A percentile compares a stretch with the other conserved stretches of the same genome.
These are phyloP conservation scores for Drosophila kanekoi DNA, from an alignment of 2,888 invertebrate genomes.

Conservation along the genomic window DNA sequence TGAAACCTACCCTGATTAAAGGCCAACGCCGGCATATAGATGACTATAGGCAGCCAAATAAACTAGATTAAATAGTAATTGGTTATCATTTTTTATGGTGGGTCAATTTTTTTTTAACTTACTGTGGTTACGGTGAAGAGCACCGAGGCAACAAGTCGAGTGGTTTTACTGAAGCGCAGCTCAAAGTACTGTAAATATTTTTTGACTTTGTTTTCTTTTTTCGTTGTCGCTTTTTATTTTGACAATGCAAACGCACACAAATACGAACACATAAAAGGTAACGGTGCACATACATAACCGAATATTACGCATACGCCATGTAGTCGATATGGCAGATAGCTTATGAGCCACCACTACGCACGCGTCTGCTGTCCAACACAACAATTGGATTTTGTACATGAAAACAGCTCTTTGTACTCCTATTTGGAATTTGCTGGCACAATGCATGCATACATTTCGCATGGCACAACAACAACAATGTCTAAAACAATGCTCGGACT, in stretches of 20 bases:
- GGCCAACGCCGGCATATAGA: constrained; percentile 91
- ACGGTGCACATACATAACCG: constrained; percentile 57
- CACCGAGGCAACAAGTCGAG: constrained; percentile 89
- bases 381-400: constrained; percentile 32
- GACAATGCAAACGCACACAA: constrained; percentile 38
- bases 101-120: constrained; percentile 82
- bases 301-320: constrained; percentile 67
- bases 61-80: constrained; percentile 56
- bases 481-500: constrained; percentile 25
- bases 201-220: constrained; percentile 32
- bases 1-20: constrained; percentile 90
- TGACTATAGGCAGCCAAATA: constrained; percentile 85
- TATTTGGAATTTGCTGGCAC: constrained; percentile 19
- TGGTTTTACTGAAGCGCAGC: constrained; percentile 89
- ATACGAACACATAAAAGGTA: constrained; percentile 11
- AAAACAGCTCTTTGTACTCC: constrained; percentile 5
- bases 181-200: constrained; percentile 89
- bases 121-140: constrained; percentile 90
- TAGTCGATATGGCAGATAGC: constrained; percentile 7
- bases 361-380: constrained; percentile 23
- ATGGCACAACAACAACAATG: constrained; percentile 18
- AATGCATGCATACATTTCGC: constrained; percentile 34
- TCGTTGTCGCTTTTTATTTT: constrained; percentile 36
- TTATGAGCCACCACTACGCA: constrained; percentile 11
- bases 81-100: neutral